Evolutionary conservation across 2,888 invertebrate species (phyloP), one percentile per base, ranked within the genome.

Genomic region (Acholoe squamosa): DNA sequence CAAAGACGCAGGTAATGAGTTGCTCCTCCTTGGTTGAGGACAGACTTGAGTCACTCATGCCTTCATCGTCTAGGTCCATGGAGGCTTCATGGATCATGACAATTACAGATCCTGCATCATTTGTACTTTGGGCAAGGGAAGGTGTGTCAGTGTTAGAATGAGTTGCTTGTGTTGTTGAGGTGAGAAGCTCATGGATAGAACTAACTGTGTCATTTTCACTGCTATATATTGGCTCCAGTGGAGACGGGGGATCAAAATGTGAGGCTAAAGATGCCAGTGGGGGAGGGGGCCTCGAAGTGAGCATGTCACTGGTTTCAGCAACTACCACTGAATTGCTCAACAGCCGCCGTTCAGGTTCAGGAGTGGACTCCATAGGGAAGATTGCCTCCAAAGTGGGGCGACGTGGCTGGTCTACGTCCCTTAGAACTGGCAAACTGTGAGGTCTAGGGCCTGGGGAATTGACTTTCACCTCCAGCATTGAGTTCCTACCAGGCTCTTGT

Each of bases 11-110:
- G 22, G 22, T 16, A 3, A 43, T 12, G 34, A 84, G 22, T 43
- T 84, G 84, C 28, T 84, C 84, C 84, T 84, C 84, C 51, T 19
- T 0, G 51, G 84, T 25, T 1, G 84, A 84, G 25, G 84, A 28
- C n/a, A 84, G 51, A 43, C 84, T 84, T 5, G 84, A 34, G 43
- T 84, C 84, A 84, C 84, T 84, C 25, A 14, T 71, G 61, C 61
- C 61, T 43, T 43, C 43, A 43, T 43, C 43, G 3, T 19, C n/a
- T 7, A 22, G 71, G 25, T 1, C 28, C 28, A 71, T 3, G 71
- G 71, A 71, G 14, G 71, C 71, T 7, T 28, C 28, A 25, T 71
- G 71, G 71, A 71, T 28, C 71, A 28, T 28, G 28, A 71, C 71
- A 14, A 71, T 28, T 7, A 71, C 31, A 0, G 71, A 71, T 19